Conservation (phyloP, 2,113 vertebrate species). For the Aptenodytes forsteri region DNA sequence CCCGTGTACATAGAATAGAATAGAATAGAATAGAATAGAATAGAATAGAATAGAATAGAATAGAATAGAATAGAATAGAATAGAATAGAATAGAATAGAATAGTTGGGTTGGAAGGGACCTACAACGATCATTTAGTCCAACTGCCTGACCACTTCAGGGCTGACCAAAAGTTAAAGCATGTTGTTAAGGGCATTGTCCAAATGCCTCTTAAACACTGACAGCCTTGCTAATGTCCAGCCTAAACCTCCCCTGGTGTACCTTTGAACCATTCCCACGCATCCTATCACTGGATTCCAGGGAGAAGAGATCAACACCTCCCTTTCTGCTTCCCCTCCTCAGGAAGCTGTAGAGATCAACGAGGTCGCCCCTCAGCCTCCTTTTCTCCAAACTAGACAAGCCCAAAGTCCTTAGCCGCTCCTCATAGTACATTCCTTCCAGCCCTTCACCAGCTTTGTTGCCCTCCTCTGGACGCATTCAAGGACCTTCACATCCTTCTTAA, state of each 20-base stretch:
- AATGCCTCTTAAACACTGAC: neutral
- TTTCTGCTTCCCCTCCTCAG: neutral
- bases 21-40: neutral
- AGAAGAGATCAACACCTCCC: neutral
- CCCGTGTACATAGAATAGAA: neutral
- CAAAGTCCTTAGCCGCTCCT: neutral
- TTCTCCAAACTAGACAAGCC: neutral
- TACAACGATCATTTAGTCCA: neutral
- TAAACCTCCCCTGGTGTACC: neutral
- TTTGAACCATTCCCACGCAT: neutral
- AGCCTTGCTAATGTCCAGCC: neutral
- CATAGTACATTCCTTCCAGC: neutral
- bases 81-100: neutral
- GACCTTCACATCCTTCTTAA: neutral
- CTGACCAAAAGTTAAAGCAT: neutral
- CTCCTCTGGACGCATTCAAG: neutral
- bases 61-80: neutral
- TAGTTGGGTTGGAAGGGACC: neutral
- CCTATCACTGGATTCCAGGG: neutral
- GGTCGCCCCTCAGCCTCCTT: neutral
- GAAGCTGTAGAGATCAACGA: neutral
- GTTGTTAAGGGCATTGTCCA: neutral
- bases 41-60: neutral
- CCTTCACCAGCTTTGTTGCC: neutral
- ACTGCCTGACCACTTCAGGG: neutral